Evolutionary conservation across 2,888 invertebrate species (phyloP).

Genomic region (Polydrusus tereticollis): DNA sequence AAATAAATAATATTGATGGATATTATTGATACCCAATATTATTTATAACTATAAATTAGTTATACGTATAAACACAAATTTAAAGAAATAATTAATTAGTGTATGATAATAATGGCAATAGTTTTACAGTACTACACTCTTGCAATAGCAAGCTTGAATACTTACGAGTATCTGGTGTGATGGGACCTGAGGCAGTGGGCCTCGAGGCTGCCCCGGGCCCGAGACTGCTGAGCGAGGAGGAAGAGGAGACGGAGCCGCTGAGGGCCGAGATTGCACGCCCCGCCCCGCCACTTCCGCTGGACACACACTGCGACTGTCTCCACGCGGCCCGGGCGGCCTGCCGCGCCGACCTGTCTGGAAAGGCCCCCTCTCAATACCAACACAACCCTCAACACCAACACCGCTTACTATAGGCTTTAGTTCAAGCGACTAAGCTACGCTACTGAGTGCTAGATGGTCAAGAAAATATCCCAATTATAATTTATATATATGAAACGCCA

Average conservation of each 20-base stretch:
- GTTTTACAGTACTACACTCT: neutral
- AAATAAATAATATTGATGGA: too few relatives aligned
- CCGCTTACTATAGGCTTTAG: slow-evolving; percentile 52
- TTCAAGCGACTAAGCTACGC: slow-evolving; percentile 27
- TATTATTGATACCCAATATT: too few relatives aligned
- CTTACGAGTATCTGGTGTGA: slow-evolving; percentile 79
- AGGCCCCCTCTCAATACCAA: slow-evolving; percentile 69
- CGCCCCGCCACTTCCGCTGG: slow-evolving; percentile 67
- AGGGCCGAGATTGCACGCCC: slow-evolving; percentile 83
- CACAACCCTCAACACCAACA: slow-evolving; percentile 65
- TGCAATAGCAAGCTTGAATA: slow-evolving; percentile 51
- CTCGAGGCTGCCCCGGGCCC: slow-evolving; percentile 68
- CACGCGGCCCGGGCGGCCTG: slow-evolving; percentile 87
- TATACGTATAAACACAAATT: too few relatives aligned
- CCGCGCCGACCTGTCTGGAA: slow-evolving; percentile 92
- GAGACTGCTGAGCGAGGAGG: slow-evolving; percentile 76
- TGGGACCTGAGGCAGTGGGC: slow-evolving; percentile 75
- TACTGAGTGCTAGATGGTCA: slow-evolving; percentile 1
- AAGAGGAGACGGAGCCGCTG: slow-evolving; percentile 81
- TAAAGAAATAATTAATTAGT: slow-evolving; percentile 4
- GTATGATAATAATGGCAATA: neutral
- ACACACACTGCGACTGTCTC: slow-evolving; percentile 88
- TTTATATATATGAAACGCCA: too few relatives aligned
- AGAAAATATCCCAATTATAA: slow-evolving; percentile 1
- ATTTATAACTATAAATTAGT: too few relatives aligned